Percentiles rank a stretch among this genome's conserved stretches.
Evolutionary conservation across 2,113 vertebrate species (phyloP).

Genomic region (Thermophis baileyi): DNA sequence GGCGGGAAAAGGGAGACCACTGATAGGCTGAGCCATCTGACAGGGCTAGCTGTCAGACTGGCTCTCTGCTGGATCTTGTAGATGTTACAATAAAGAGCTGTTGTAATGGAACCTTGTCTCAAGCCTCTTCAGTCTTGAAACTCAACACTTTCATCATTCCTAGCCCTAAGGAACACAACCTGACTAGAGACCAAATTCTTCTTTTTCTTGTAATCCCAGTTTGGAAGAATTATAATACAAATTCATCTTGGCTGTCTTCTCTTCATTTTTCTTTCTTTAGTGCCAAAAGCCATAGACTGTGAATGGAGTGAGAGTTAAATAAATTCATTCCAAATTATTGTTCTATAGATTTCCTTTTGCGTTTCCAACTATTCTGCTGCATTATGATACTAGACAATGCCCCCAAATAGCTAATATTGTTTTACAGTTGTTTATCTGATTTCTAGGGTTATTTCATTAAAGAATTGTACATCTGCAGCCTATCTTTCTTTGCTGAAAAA

Average conservation of each 20-base stretch:
- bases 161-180: background rate
- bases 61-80: too few species aligned
- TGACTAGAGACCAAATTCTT: background rate
- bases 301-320: background rate
- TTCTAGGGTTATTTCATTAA: background rate
- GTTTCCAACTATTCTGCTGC: background rate
- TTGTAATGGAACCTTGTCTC: too few species aligned
- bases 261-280: background rate
- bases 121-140: too few species aligned
- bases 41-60: too few species aligned
- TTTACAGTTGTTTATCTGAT: background rate
- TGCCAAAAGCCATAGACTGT: background rate
- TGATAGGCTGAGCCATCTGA: too few species aligned
- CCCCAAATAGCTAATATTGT: background rate
- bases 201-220: background rate
- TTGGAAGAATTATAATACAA: too few species aligned
- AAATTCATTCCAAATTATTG: background rate
- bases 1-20: too few species aligned
- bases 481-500: background rate
- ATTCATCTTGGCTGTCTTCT: background rate
- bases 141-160: background rate
- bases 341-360: background rate
- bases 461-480: background rate
- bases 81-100: too few species aligned
- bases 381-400: background rate